Evolutionary conservation across 37 sponge, comb jelly and placozoan genomes (phyloP).

Genomic region (Halisarca cf. caerulea): DNA sequence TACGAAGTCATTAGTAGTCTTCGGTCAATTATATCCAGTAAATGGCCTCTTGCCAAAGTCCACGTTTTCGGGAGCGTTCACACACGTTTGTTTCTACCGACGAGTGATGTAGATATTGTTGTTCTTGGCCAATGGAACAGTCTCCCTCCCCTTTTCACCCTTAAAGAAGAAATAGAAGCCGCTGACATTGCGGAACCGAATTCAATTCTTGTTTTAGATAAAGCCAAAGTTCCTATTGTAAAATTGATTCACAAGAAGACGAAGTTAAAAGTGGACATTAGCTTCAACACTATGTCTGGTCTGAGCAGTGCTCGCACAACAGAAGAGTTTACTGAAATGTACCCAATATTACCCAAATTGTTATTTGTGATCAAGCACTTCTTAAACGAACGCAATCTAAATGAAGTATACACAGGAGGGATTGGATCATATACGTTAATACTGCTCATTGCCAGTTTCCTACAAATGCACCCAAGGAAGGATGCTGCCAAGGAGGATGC

Average conservation of each 20-base stretch:
- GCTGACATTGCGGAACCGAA: conserved; percentile 69
- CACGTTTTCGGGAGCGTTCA: conserved; percentile 87
- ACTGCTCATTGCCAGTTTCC: conserved; percentile 87
- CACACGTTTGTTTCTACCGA: conserved; percentile 87
- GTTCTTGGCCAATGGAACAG: conserved; percentile 78
- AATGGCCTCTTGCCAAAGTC: conserved; percentile 85
- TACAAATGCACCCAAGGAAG: conserved; percentile 86
- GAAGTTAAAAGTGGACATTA: conserved; percentile 88
- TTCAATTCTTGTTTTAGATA: conserved; percentile 82
- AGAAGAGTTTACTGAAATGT: conserved; percentile 62
- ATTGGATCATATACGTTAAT: conserved; percentile 92
- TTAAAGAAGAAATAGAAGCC: conserved; percentile 63
- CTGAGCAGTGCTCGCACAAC: conserved; percentile 66
- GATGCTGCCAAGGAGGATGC: conserved; percentile 57
- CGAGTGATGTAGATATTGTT: conserved; percentile 95
- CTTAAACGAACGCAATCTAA: conserved; percentile 80
- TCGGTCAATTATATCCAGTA: conserved; percentile 42
- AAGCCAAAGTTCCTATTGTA: conserved; percentile 90
- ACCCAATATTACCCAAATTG: conserved; percentile 78
- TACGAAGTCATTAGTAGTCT: conserved; percentile 65
- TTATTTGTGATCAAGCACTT: conserved; percentile 94
- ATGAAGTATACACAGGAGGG: conserved; percentile 96
- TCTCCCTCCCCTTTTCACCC: conserved; percentile 60
- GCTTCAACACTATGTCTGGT: conserved; percentile 83
- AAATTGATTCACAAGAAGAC: conserved; percentile 85